These are phyloP conservation scores for Drosophila bipectinata DNA, from an alignment of 1,140 invertebrate species.

Conservation along the genomic window DNA sequence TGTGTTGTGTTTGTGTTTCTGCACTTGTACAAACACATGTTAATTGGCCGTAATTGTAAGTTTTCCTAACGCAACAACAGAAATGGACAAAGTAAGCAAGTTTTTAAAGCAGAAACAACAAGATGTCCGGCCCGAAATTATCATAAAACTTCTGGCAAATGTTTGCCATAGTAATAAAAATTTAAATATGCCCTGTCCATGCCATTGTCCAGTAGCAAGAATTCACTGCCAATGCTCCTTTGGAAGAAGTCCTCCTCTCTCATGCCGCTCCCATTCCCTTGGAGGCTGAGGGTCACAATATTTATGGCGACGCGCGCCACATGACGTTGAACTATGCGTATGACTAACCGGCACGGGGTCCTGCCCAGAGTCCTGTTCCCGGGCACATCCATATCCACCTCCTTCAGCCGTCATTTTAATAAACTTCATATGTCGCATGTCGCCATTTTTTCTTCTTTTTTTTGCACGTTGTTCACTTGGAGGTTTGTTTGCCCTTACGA, in stretches of 20 bases:
- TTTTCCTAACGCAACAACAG: conserved; percentile 62
- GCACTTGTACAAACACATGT: conserved; percentile 82
- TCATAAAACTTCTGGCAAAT: conserved; percentile 70
- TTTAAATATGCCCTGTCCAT: conserved; percentile 53
- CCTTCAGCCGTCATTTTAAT: conserved; percentile 74
- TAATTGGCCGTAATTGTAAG: conserved; percentile 80
- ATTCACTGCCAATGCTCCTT: conserved; percentile 14
- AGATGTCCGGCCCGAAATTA: conserved; percentile 56
- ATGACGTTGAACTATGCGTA: conserved; percentile 80
- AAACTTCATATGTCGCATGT: conserved; percentile 83
- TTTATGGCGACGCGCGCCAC: conserved; percentile 74
- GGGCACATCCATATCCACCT: conserved; percentile 37
- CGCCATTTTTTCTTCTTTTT: conserved; percentile 67
- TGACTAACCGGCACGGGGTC: conserved; percentile 44
- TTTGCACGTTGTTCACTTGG: conserved; percentile 51
- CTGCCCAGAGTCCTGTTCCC: conserved; percentile 7
- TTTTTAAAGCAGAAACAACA: conserved; percentile 64
- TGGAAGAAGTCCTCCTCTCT: background rate
- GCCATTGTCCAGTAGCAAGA: conserved; percentile 1
- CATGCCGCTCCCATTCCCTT: background rate
- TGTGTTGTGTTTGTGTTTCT: conserved; percentile 70
- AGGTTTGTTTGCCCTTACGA: conserved; percentile 16
- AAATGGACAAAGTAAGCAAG: conserved; percentile 62
- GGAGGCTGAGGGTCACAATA: conserved; percentile 59
- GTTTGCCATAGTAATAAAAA: conserved; percentile 72